A percentile compares a stretch with the other conserved stretches of the same genome.
Evolutionary conservation across 2,113 vertebrate species (phyloP).

Genomic region (Amia ocellicauda): DNA sequence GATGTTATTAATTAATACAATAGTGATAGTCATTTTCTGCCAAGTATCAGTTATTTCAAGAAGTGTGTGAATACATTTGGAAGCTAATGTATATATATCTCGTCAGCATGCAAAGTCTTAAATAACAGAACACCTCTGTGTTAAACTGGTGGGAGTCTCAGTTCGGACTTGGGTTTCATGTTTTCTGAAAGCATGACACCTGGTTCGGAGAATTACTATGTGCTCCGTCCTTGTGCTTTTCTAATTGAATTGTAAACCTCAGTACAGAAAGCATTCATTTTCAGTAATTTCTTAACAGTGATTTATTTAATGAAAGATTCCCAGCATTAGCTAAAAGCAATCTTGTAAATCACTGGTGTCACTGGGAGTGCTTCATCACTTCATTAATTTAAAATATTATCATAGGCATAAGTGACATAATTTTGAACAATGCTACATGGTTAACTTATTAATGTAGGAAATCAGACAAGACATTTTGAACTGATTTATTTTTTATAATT

Average conservation of each 20-base stretch:
- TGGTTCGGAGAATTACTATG: conserved; percentile 21
- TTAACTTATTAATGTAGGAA: conserved; percentile 84
- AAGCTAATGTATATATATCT: too few relatives aligned
- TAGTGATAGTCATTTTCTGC: too few relatives aligned
- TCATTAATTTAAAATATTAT: conserved; percentile 95
- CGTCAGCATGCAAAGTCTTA: too few relatives aligned
- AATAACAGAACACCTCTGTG: too few relatives aligned
- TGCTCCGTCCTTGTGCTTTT: conserved; percentile 32
- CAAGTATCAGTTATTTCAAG: too few relatives aligned
- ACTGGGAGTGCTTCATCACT: conserved; percentile 81
- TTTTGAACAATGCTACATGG: conserved; percentile 88
- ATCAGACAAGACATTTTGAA: conserved; percentile 71
- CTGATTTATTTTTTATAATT: conserved; percentile 78
- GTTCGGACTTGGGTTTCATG: too few relatives aligned
- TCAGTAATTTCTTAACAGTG: conserved; percentile 79
- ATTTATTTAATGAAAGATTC: conserved; percentile 83
- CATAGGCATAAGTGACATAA: conserved; percentile 84
- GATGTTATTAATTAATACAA: too few relatives aligned
- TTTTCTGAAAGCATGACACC: conserved; percentile 18
- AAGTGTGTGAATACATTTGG: too few relatives aligned
- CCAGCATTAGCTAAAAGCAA: conserved; percentile 87
- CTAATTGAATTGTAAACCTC: conserved; percentile 76
- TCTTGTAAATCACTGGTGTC: conserved; percentile 81
- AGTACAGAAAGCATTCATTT: conserved; percentile 83
- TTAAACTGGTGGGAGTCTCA: too few relatives aligned